Percentiles rank a stretch among this genome's conserved stretches.
Conservation (phyloP, 1,140 invertebrate genomes). For the Campoletis sonorensis region DNA sequence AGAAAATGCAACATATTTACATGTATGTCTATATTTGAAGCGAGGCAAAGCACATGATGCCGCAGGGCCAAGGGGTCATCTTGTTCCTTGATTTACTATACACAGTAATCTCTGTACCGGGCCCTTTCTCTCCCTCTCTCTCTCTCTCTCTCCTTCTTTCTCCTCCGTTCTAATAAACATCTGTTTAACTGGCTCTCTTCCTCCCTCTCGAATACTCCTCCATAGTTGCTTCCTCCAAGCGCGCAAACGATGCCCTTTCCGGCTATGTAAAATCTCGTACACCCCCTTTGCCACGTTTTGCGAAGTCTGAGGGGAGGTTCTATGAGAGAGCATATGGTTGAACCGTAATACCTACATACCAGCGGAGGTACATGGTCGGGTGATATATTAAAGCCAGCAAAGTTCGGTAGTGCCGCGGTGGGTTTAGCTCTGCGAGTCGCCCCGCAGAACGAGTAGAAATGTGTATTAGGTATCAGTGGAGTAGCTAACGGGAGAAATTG, state of each 20-base stretch:
- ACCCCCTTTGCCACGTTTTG: conserved; percentile 14
- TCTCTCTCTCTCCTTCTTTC: no score
- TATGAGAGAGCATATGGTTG: conserved; percentile 71
- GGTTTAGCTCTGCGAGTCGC: conserved; percentile 47
- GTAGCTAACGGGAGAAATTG: conserved; percentile 22
- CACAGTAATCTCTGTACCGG: neutral
- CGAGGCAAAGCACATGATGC: neutral
- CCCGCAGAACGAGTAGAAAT: conserved; percentile 12
- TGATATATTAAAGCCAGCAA: conserved; percentile 73
- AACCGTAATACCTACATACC: conserved; percentile 65
- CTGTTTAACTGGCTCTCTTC: neutral
- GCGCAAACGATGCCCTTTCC: conserved; percentile 33
- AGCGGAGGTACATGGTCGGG: conserved; percentile 47
- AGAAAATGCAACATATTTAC: neutral
- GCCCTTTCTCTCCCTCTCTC: no score
- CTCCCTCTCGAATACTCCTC: neutral
- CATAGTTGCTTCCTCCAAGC: neutral
- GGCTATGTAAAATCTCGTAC: conserved; percentile 26
- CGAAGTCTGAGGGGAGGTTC: conserved; percentile 31
- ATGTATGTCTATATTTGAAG: neutral
- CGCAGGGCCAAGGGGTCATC: neutral
- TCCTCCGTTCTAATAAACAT: no score
- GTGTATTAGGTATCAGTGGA: conserved; percentile 29
- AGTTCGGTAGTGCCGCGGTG: conserved; percentile 68
- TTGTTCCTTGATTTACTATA: conserved; percentile 3